Percentiles rank a stretch among this genome's conserved stretches.
These are phyloP conservation scores for Drosophila sturtevanti DNA, from an alignment of 1,140 invertebrate genomes.

Conservation along the genomic window DNA sequence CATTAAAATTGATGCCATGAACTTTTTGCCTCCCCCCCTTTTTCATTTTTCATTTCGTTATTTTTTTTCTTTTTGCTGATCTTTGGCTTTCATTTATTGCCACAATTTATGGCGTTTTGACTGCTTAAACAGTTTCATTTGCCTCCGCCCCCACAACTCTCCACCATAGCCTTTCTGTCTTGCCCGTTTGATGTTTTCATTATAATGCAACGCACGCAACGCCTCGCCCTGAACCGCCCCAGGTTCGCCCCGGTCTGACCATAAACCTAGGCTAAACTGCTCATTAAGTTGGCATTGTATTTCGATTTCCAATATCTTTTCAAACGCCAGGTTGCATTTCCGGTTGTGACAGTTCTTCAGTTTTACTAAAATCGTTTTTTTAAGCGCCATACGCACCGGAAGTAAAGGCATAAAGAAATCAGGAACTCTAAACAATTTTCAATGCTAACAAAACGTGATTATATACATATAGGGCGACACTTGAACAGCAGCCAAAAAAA, in stretches of 20 bases:
- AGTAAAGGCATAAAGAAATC: slow-evolving; percentile 51
- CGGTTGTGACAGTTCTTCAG: slow-evolving; percentile 60
- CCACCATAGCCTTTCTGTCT: too few relatives aligned
- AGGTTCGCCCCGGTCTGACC: neutral
- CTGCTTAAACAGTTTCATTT: slow-evolving; percentile 39
- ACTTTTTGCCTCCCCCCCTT: slow-evolving; percentile 33
- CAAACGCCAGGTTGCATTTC: slow-evolving; percentile 76
- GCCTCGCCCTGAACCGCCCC: slow-evolving; percentile 10
- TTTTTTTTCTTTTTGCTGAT: slow-evolving; percentile 34
- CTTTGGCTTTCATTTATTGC: slow-evolving; percentile 55
- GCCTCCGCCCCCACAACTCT: neutral
- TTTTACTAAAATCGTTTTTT: slow-evolving; percentile 17
- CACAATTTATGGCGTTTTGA: slow-evolving; percentile 50
- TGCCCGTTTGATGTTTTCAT: slow-evolving; percentile 34
- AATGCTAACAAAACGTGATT: slow-evolving; percentile 30
- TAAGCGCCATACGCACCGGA: slow-evolving; percentile 62
- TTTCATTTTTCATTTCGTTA: slow-evolving; percentile 4
- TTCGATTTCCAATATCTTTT: slow-evolving; percentile 44
- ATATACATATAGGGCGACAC: slow-evolving; percentile 24
- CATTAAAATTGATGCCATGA: slow-evolving; percentile 59
- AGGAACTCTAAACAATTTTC: slow-evolving; percentile 50
- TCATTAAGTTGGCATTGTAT: slow-evolving; percentile 70
- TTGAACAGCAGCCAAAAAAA: slow-evolving; percentile 26
- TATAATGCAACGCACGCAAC: slow-evolving; percentile 64
- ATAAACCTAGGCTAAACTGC: slow-evolving; percentile 66